Evolutionary conservation across 37 sponge, comb jelly and placozoan genomes (phyloP).

Genomic region (Trichoplax adhaerens): DNA sequence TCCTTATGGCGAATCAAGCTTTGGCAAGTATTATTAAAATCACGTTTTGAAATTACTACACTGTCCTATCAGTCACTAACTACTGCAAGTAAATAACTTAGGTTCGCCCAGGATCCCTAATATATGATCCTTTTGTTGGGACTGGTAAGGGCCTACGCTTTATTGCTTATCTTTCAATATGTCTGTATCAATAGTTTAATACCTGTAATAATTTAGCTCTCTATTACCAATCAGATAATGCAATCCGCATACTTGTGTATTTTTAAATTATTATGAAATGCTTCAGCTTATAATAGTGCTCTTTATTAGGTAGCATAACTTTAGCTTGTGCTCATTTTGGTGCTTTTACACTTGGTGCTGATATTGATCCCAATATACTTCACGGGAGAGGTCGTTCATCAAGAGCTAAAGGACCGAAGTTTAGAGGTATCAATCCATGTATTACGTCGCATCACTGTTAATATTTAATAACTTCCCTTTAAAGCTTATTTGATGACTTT

Average conservation of each 20-base stretch:
- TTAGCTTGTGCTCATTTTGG: constrained; percentile 81
- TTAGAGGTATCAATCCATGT: constrained; percentile 11
- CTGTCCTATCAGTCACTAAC: background rate
- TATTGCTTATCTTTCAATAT: background rate
- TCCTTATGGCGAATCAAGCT: constrained; percentile 90
- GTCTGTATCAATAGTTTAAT: background rate
- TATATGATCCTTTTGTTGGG: constrained; percentile 93
- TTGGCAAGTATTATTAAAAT: constrained; percentile 18
- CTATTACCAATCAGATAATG: no score
- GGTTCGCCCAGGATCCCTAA: constrained; percentile 48
- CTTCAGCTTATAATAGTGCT: background rate
- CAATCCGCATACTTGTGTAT: no score
- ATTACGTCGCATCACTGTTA: background rate
- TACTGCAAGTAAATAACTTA: constrained; percentile 1
- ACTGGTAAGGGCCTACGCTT: constrained; percentile 26
- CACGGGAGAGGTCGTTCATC: constrained; percentile 60
- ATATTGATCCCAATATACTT: constrained; percentile 58
- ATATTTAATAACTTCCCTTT: background rate
- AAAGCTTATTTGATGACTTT: background rate
- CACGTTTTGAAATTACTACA: background rate
- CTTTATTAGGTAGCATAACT: constrained; percentile 46
- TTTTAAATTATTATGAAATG: no score
- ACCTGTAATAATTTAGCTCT: no score
- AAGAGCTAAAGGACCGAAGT: background rate
- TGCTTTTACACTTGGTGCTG: constrained; percentile 71